phyloP scores from a whole-genome alignment of 2,888 invertebrate genomes.

The Trisateles emortualis region DNA sequence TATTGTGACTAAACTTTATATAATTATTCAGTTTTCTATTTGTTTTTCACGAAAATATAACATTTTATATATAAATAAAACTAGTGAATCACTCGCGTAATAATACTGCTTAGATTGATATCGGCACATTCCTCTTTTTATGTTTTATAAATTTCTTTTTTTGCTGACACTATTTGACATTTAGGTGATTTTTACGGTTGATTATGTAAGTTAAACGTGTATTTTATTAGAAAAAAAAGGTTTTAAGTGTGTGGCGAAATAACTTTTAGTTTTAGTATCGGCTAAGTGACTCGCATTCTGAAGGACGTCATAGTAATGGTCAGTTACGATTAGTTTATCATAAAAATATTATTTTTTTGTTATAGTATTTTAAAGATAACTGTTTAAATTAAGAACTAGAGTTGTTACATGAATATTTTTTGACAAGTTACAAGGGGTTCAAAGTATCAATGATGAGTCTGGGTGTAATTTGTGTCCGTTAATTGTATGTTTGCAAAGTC shows the following conservation, averaged over 20 bases:
- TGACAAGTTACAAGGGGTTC: no score
- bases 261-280: conserved; percentile 9
- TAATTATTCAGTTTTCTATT: conserved; percentile 63
- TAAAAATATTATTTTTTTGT: not conserved
- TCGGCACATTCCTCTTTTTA: conserved; percentile 44
- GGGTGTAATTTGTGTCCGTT: no score
- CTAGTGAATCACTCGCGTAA: conserved; percentile 29
- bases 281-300: not conserved
- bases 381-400: not conserved
- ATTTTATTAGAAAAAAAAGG: conserved; percentile 22
- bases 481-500: no score
- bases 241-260: conserved; percentile 12
- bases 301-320: not conserved
- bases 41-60: conserved; percentile 53
- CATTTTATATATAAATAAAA: conserved; percentile 25
- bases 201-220: conserved; percentile 22
- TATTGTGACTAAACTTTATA: conserved; percentile 75
- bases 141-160: conserved; percentile 40
- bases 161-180: conserved; percentile 38
- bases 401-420: no score
- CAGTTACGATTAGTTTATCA: not conserved
- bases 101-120: conserved; percentile 36
- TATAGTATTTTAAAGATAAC: not conserved
- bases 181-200: conserved; percentile 41
- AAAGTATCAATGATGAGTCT: no score